Evolutionary conservation across 2,113 vertebrate genomes (phyloP).

Genomic region (Girardinichthys multiradiatus): DNA sequence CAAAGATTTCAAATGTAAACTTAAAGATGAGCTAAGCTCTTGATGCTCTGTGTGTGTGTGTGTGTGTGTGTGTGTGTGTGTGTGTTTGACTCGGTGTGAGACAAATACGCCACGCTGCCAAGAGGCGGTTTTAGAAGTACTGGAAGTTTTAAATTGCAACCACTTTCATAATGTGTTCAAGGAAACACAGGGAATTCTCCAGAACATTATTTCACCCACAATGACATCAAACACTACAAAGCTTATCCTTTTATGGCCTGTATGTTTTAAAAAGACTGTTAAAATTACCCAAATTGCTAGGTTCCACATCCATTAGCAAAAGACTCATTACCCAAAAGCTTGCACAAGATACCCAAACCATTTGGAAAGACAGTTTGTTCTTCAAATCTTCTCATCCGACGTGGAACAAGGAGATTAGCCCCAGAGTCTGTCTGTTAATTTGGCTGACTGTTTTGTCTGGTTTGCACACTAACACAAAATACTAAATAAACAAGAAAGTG

Average conservation of each 20-base stretch:
- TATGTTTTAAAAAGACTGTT: slow-evolving; percentile 34
- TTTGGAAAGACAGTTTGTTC: slow-evolving; percentile 36
- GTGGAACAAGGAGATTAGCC: slow-evolving; percentile 43
- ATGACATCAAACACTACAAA: slow-evolving; percentile 50
- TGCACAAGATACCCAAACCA: slow-evolving; percentile 18
- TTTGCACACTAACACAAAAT: slow-evolving; percentile 23
- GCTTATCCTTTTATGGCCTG: slow-evolving; percentile 39
- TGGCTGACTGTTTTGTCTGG: slow-evolving; percentile 38
- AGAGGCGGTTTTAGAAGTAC: slow-evolving; percentile 52
- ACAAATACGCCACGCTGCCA: slow-evolving; percentile 60
- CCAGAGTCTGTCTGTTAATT: slow-evolving; percentile 48
- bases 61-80: slow-evolving; percentile 6
- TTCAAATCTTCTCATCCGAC: slow-evolving; percentile 44
- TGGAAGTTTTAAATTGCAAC: slow-evolving; percentile 64
- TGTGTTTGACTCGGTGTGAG: slow-evolving; percentile 41
- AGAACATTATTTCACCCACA: slow-evolving; percentile 52
- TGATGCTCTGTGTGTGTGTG: neutral
- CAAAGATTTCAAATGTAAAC: neutral
- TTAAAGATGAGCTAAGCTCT: slow-evolving; percentile 11
- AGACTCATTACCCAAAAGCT: slow-evolving; percentile 8
- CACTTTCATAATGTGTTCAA: slow-evolving; percentile 52
- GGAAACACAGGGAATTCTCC: slow-evolving; percentile 64
- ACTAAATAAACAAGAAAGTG: slow-evolving; percentile 37
- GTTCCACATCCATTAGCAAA: slow-evolving; percentile 32
- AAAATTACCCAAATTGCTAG: slow-evolving; percentile 48